Conservation (phyloP, 2,888 invertebrate species). For the Agrotis clavis region DNA sequence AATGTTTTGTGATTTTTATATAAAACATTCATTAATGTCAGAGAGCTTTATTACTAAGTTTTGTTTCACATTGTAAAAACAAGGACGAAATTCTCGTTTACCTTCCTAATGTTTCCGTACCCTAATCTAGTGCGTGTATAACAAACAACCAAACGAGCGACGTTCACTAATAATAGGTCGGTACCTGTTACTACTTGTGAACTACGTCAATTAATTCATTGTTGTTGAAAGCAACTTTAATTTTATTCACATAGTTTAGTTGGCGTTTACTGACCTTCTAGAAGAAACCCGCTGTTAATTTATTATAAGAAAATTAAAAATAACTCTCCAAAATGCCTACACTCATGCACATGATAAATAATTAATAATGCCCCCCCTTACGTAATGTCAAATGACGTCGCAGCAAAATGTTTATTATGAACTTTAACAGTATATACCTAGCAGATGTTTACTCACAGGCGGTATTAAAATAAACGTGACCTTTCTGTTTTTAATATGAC, state of each 20-base stretch:
- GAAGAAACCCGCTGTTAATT: conserved; percentile 29
- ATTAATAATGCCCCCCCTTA: conserved; percentile 25
- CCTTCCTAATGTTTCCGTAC: conserved; percentile 31
- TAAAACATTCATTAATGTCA: conserved; percentile 10
- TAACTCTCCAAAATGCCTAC: conserved; percentile 33
- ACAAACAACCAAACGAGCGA: conserved; percentile 28
- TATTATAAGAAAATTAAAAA: conserved; percentile 34
- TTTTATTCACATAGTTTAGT: conserved; percentile 25
- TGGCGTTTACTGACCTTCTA: conserved; percentile 40
- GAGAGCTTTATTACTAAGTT: conserved; percentile 5
- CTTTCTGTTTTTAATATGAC: conserved; percentile 77
- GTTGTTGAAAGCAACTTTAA: conserved; percentile 24
- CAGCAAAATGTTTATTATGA: conserved; percentile 26
- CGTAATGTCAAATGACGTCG: conserved; percentile 31
- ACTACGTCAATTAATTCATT: conserved; percentile 31
- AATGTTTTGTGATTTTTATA: conserved; percentile 15
- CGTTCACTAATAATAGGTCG: conserved; percentile 5
- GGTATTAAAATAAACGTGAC: conserved; percentile 72
- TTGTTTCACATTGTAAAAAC: conserved; percentile 27
- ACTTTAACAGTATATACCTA: conserved; percentile 35
- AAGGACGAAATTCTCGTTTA: conserved; percentile 21
- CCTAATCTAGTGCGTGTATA: conserved; percentile 4
- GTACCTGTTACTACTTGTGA: conserved; percentile 9
- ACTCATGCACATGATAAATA: conserved; percentile 28
- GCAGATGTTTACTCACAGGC: conserved; percentile 38